These are phyloP conservation scores for Alsophila aescularia DNA, from an alignment of 2,888 invertebrate species.

Conservation along the genomic window DNA sequence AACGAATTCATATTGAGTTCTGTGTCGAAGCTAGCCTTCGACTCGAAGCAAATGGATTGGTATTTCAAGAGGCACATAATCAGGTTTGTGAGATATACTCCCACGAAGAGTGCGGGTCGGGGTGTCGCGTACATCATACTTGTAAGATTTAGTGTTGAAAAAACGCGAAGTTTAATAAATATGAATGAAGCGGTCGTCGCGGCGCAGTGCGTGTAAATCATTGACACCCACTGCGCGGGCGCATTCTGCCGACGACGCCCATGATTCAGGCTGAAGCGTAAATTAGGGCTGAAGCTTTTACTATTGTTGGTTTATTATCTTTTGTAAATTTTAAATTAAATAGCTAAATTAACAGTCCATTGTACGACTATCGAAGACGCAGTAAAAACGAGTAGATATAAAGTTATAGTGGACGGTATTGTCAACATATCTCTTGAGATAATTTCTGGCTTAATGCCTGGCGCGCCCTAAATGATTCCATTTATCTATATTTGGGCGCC, in stretches of 20 bases:
- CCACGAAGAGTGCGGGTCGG: slow-evolving; percentile 42
- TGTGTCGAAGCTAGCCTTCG: no score
- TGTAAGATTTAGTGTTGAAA: slow-evolving; percentile 68
- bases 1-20: slow-evolving; percentile 32
- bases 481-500: background rate
- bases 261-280: slow-evolving; percentile 4
- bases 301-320: background rate
- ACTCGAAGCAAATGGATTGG: slow-evolving; percentile 24
- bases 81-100: slow-evolving; percentile 30
- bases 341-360: background rate
- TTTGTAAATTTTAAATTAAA: background rate
- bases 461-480: background rate
- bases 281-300: background rate
- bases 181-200: slow-evolving; percentile 69
- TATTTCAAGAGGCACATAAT: slow-evolving; percentile 28
- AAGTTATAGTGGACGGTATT: no score
- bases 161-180: slow-evolving; percentile 74
- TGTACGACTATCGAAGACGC: no score
- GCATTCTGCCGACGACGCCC: slow-evolving; percentile 44
- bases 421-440: no score
- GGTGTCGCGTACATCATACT: slow-evolving; percentile 64
- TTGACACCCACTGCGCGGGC: slow-evolving; percentile 74
- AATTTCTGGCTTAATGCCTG: no score
- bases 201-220: slow-evolving; percentile 68
- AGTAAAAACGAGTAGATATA: no score